phyloP scores from a whole-genome alignment of 2,113 vertebrate species.

The Genyomyrus donnyi region DNA sequence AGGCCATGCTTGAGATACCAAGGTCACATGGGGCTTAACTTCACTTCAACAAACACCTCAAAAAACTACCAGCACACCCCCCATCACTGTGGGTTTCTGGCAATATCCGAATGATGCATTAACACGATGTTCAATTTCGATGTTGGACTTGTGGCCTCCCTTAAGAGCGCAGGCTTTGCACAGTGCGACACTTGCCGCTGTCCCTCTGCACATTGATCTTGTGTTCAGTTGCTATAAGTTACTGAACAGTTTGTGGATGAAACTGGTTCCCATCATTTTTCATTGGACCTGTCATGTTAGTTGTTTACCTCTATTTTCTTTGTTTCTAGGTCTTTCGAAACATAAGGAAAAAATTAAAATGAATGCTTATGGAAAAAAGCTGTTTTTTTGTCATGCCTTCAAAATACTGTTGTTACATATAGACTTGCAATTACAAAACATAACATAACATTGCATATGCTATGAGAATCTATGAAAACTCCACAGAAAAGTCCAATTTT shows the following conservation, averaged over 20 bases:
- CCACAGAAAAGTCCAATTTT: constrained; percentile 12
- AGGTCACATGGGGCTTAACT: background rate
- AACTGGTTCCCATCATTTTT: background rate
- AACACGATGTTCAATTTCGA: background rate
- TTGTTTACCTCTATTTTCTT: constrained; percentile 12
- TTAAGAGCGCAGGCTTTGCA: background rate
- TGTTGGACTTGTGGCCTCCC: background rate
- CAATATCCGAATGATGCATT: background rate
- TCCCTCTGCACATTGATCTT: constrained; percentile 8
- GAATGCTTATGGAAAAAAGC: constrained; percentile 38
- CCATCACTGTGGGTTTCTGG: background rate
- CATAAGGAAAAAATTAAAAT: constrained; percentile 23
- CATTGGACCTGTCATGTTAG: constrained; percentile 2
- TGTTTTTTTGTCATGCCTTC: constrained; percentile 26
- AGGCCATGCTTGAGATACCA: background rate
- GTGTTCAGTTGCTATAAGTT: constrained; percentile 10
- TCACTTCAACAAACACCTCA: background rate
- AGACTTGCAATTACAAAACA: constrained; percentile 25
- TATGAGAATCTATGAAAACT: constrained; percentile 20
- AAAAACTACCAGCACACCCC: background rate
- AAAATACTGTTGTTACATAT: constrained; percentile 18
- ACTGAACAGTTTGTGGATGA: constrained; percentile 8
- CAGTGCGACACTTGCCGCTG: background rate
- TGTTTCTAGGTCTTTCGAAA: constrained; percentile 20
- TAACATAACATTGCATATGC: constrained; percentile 32